Base-by-base conservation (phyloP, 2,113 vertebrate genomes). In the Clinocottus analis region DNA sequence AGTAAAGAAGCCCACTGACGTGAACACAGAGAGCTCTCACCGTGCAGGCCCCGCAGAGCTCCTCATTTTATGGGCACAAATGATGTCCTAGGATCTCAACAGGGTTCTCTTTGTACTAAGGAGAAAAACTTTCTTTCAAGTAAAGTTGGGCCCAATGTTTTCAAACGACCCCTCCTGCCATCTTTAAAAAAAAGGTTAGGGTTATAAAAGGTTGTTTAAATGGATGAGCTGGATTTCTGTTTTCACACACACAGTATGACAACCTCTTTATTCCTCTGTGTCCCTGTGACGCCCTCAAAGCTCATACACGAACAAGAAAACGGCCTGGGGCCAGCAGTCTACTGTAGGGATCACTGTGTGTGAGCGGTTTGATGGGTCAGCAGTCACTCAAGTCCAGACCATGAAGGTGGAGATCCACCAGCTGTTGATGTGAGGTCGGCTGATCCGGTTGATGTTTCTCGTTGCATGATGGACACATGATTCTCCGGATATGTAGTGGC, bases 51-150 rank as follows among this genome's bases (percentile, higher is more conserved):
- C 56, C 61, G 13, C 59, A 63, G 59, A 49, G 72, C 49, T 49
- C 49, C 79, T 76, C 23, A 23, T 31, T 55, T 70, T 58, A 82
- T 8, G 33, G 59, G 25, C 41, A 60, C 53, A 82, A 76, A 82
- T n/a, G 16, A 65, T 51, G 60, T 59, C 72, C 65, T 71, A 56
- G 59, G 41, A 71, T 71, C 66, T 13, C 60, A 65, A 64, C 79
- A 76, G 51, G 74, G 27, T 25, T 58, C 14, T 59, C 3, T 67
- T 43, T 75, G 51, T 58, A 31, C 27, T 19, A 13, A 23, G 43
- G 13, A 39, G 49, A 55, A 55, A 39, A 7, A 69, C 31, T 10
- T 19, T 37, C 49, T n/a, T 35, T 51, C 19, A 8, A 67, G 65
- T 67, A 51, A 51, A 67, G 2, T 53, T 17, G 31, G 23, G 21